These are phyloP conservation scores for Periophthalmus magnuspinnatus DNA, from an alignment of 2,797 vertebrate genomes.

Conservation along the genomic window DNA sequence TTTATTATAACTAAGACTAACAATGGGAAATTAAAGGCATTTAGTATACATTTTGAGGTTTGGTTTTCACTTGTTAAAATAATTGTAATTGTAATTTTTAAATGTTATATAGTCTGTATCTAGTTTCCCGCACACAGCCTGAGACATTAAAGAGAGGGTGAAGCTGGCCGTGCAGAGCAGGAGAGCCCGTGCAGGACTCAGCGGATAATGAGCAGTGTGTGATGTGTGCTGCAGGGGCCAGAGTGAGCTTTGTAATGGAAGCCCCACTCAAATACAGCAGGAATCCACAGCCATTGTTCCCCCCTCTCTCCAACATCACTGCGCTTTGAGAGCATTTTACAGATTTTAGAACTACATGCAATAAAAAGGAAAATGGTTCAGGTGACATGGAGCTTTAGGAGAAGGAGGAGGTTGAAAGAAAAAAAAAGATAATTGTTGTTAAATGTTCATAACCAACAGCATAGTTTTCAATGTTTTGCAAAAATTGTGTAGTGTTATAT, in stretches of 20 bases:
- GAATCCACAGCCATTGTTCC: slow-evolving; percentile 31
- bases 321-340: slow-evolving; percentile 33
- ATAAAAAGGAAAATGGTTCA: slow-evolving; percentile 22
- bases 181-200: slow-evolving; percentile 41
- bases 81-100: too few relatives aligned
- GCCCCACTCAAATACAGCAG: slow-evolving; percentile 30
- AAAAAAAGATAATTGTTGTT: not conserved
- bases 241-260: slow-evolving; percentile 51
- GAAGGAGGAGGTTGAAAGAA: not conserved
- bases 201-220: slow-evolving; percentile 60
- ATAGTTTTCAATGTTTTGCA: not conserved
- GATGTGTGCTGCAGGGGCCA: slow-evolving; percentile 53
- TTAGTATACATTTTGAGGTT: too few relatives aligned
- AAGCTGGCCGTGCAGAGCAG: slow-evolving; percentile 36
- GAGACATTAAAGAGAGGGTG: slow-evolving; percentile 27
- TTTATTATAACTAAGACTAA: too few relatives aligned
- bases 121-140: slow-evolving; percentile 14
- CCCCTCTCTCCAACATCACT: not conserved
- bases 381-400: not conserved
- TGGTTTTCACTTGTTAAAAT: too few relatives aligned
- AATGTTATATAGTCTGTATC: too few relatives aligned
- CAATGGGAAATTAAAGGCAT: too few relatives aligned
- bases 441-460: not conserved
- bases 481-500: not conserved
- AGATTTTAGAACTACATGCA: slow-evolving; percentile 26